phyloP scores from a whole-genome alignment of 2,113 vertebrate species.

The Gracilinanus agilis region DNA sequence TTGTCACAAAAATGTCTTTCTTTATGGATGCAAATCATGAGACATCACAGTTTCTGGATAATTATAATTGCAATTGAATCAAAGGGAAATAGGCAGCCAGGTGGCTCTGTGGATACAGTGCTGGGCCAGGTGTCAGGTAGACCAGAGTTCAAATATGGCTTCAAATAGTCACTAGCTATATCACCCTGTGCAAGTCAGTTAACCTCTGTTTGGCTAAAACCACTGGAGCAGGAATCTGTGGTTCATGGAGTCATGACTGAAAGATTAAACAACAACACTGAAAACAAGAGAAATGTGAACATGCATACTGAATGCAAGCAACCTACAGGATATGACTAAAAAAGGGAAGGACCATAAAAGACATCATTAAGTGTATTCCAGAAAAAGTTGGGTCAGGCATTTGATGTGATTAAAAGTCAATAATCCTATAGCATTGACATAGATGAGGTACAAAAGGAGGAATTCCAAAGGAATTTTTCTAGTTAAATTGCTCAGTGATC shows the following conservation, averaged over 20 bases:
- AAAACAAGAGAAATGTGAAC: neutral
- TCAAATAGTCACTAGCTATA: neutral
- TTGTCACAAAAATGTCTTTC: neutral
- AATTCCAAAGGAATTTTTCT: neutral
- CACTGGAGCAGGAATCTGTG: too few species aligned
- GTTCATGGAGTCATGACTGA: neutral
- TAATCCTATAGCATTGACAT: neutral
- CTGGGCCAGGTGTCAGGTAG: neutral
- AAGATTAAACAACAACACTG: neutral
- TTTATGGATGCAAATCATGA: neutral
- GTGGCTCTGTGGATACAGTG: neutral
- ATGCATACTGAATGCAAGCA: neutral
- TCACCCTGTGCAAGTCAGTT: neutral
- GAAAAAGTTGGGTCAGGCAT: neutral
- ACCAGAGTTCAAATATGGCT: neutral
- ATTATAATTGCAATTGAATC: neutral
- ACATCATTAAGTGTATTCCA: neutral
- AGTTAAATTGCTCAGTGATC: neutral
- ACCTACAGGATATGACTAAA: neutral
- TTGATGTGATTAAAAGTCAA: neutral
- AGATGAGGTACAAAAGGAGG: neutral
- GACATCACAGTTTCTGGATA: neutral
- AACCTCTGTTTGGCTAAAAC: too few species aligned
- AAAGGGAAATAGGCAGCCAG: neutral
- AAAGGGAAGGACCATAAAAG: neutral